Evolutionary conservation across 1,140 invertebrate genomes (phyloP), one percentile per base, ranked within the genome.

Genomic region (Heliconius hermathena): DNA sequence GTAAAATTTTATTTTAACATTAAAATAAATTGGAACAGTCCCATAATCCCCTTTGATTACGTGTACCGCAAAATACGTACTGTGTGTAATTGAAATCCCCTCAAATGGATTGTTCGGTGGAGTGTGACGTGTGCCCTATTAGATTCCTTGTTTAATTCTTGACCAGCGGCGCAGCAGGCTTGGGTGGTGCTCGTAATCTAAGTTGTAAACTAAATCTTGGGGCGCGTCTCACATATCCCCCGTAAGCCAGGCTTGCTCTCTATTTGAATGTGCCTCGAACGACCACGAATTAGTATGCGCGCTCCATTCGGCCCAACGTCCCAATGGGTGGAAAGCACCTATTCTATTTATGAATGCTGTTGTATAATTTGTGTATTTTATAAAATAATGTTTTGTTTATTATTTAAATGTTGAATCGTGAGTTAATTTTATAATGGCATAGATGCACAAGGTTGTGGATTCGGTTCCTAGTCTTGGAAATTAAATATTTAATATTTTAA

Each of bases 151-250:
- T 91, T 92, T 94, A 93, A 93, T 94, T 93, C 91, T 94, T 94
- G 93, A 94, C 93, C 93, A 91, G 88, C 76, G 76, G 80, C 70
- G 54, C 70, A 73, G 66, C 33, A 36, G 71, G 71, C 71, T 38
- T 38, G 71, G 60, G 76, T 74, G 81, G 83, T 79, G 85, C 74
- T 83, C 79, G 88, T 93, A 94, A 94, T 94, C 91, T 94, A 90
- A 94, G 91, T 92, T 93, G 90, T 93, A 91, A 91, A 94, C 88
- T 93, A 94, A 93, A 91, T 93, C 92, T 94, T 93, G 84, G 91
- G 87, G 81, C 84, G 83, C 88, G 89, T 89, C 90, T 92, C 91
- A 93, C 91, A 94, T 94, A 93, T 93, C 92, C 91, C 84, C 82
- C 16, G 87, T 93, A 94, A 93, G 90, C 93, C 87, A 77, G 89